These are phyloP conservation scores for Odontamblyopus lacepedii DNA, from an alignment of 2,797 vertebrate species.

Conservation along the genomic window DNA sequence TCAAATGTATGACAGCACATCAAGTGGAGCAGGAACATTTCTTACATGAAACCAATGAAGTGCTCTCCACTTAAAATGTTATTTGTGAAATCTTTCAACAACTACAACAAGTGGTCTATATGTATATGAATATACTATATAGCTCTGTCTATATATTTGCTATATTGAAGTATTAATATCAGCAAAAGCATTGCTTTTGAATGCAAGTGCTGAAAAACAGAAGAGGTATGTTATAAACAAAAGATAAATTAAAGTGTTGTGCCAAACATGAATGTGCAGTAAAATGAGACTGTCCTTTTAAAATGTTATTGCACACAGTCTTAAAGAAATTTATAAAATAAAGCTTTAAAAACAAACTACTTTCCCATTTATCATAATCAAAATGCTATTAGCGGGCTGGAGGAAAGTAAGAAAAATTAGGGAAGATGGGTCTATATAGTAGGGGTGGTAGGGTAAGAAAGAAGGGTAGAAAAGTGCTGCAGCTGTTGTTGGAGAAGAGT, in stretches of 20 bases:
- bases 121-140: neutral
- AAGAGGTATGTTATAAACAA: constrained; percentile 78
- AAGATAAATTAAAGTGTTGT: constrained; percentile 57
- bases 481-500: constrained; percentile 83
- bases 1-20: constrained; percentile 54
- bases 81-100: constrained; percentile 59
- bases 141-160: constrained; percentile 24
- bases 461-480: constrained; percentile 77
- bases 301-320: constrained; percentile 78
- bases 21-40: constrained; percentile 61
- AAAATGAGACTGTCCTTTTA: constrained; percentile 65
- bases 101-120: constrained; percentile 60
- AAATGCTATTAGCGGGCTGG: constrained; percentile 67
- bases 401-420: constrained; percentile 67
- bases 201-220: constrained; percentile 63
- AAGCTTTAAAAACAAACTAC: constrained; percentile 48
- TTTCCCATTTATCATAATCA: constrained; percentile 51
- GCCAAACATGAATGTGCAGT: constrained; percentile 63
- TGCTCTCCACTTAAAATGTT: constrained; percentile 63
- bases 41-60: constrained; percentile 52
- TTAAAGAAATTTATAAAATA: constrained; percentile 41
- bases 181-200: constrained; percentile 66
- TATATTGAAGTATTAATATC: constrained; percentile 41
- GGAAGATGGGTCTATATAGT: constrained; percentile 65
- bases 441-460: constrained; percentile 69